These are phyloP conservation scores for Catocala fraxini DNA, from an alignment of 2,888 invertebrate species.

Conservation along the genomic window DNA sequence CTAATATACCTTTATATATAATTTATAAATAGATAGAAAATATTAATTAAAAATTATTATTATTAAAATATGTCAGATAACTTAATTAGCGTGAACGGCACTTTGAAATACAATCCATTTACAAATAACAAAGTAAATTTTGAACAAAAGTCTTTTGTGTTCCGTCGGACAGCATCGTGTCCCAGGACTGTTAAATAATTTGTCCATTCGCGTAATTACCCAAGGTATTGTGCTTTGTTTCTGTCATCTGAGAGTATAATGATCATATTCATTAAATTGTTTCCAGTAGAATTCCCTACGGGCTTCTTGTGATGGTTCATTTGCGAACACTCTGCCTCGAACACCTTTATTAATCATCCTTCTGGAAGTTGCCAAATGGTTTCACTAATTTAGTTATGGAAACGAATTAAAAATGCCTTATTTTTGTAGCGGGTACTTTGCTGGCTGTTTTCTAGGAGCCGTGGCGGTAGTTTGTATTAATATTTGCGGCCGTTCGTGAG, in stretches of 20 bases:
- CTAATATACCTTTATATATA: too few relatives aligned
- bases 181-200: slow-evolving; percentile 1
- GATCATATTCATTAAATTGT: slow-evolving; percentile 44
- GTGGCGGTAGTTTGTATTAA: too few relatives aligned
- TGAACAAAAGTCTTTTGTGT: too few relatives aligned
- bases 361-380: slow-evolving; percentile 40
- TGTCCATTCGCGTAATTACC: slow-evolving; percentile 21
- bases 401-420: slow-evolving; percentile 16
- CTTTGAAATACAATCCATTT: too few relatives aligned
- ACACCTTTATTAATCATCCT: slow-evolving; percentile 49
- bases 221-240: slow-evolving; percentile 27
- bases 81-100: too few relatives aligned
- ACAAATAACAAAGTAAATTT: too few relatives aligned
- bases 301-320: slow-evolving; percentile 26
- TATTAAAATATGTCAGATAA: too few relatives aligned
- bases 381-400: slow-evolving; percentile 43
- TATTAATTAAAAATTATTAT: too few relatives aligned
- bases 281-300: slow-evolving; percentile 27
- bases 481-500: too few relatives aligned
- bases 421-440: not conserved
- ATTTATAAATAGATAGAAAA: too few relatives aligned
- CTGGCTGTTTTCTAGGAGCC: too few relatives aligned
- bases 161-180: not conserved
- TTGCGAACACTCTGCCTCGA: slow-evolving; percentile 30
- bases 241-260: slow-evolving; percentile 36